Base-by-base conservation (phyloP, 2,113 vertebrate species). In the Microcebus lehilahytsara region DNA sequence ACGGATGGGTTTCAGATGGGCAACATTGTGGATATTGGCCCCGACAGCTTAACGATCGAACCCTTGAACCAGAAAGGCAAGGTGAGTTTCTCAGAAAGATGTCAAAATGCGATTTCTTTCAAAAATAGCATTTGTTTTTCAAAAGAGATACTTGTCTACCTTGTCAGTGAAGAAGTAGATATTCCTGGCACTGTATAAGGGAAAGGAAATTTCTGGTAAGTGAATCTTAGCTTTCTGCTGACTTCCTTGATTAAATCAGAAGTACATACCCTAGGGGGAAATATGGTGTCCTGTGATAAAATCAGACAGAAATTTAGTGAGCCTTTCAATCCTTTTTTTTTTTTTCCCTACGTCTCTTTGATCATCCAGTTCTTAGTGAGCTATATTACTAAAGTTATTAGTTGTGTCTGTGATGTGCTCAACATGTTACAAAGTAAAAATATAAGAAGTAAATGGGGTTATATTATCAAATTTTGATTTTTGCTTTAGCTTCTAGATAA, bases 1-100 rank as follows among this genome's bases (percentile, higher is more conserved):
- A 96, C 98, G 12, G 99, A 99, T 97, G 99, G 99, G 12, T 99
- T 99, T 99, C 99, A 99, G 98, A 99, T 99, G 99, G 99, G 99
- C n/a, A 99, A 99, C 56, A 99, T 99, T 42, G 99, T 99, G 96
- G 99, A 99, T 98, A 99, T 99, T 69, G 99, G 99, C 9, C 98
- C 99, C 0, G 99, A 99, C 99, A 99, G 99, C 95, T 98, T 99
- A 97, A 99, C 99, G 96, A 99, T 99, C 89, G 99, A 99, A 66
- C 99, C 99, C 30, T 98, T 99, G 74, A 99, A 99, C 93, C 99
- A 99, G 97, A 99, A 98, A 96, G 99, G 99, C 92, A 99, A 99
- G 99, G 99, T 99, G 97, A 98, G 99, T 87, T 53, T 91, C 71
- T 89, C 30, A 56, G 86, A 96, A 93, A 19, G 71, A 92, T 77